Percentiles rank a stretch among this genome's conserved stretches.
Evolutionary conservation across 2,888 invertebrate genomes (phyloP).

Genomic region (Rhopalosiphum nymphaeae): DNA sequence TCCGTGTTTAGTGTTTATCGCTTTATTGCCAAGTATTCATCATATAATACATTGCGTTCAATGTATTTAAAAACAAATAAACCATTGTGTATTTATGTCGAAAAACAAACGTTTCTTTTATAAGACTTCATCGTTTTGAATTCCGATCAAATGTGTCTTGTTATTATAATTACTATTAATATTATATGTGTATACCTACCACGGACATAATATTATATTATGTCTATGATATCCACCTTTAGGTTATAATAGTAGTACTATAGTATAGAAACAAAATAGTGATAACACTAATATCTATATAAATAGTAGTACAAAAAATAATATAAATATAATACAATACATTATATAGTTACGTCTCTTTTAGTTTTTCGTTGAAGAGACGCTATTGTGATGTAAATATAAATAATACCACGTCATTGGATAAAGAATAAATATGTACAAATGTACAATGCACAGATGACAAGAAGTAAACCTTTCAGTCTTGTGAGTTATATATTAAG

Average conservation of each 20-base stretch:
- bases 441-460: background rate
- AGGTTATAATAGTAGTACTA: background rate
- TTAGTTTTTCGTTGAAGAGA: background rate
- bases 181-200: background rate
- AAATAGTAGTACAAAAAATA: too few species aligned
- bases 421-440: background rate
- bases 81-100: background rate
- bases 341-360: background rate
- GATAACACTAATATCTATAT: background rate
- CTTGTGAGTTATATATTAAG: background rate
- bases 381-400: background rate
- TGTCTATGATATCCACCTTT: too few species aligned
- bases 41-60: background rate
- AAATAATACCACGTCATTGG: background rate
- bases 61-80: conserved; percentile 1
- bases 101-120: background rate
- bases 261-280: background rate
- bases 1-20: background rate
- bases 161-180: background rate
- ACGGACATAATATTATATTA: too few species aligned
- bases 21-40: background rate
- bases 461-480: background rate
- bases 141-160: background rate
- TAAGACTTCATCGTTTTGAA: background rate
- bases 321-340: too few species aligned